phyloP scores from a whole-genome alignment of 92 coral and sea anemone genomes.

The Epizoanthus stellaris region DNA sequence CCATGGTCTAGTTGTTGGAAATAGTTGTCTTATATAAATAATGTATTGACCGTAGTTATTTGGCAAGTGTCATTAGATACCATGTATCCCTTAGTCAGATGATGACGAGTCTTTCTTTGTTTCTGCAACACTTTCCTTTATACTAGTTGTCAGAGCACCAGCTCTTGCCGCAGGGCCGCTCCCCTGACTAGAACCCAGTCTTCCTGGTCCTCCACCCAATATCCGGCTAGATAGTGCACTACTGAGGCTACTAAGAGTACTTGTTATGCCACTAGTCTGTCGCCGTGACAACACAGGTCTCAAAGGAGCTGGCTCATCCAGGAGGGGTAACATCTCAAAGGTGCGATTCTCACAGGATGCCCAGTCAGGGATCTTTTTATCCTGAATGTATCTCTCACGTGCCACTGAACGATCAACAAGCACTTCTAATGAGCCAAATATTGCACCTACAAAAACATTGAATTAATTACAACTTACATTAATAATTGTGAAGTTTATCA shows the following conservation, averaged over 20 bases:
- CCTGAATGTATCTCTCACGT: slow-evolving; percentile 80
- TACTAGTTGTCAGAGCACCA: background rate
- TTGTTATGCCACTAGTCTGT: slow-evolving; percentile 92
- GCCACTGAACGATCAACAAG: slow-evolving; percentile 94
- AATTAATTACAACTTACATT: background rate
- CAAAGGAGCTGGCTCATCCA: slow-evolving; percentile 66
- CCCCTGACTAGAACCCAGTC: slow-evolving; percentile 31
- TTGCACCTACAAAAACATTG: slow-evolving; percentile 75
- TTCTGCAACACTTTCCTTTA: slow-evolving; percentile 37
- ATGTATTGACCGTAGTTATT: too few species aligned
- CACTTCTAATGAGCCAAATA: slow-evolving; percentile 95
- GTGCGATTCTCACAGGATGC: slow-evolving; percentile 74
- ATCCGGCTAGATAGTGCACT: slow-evolving; percentile 86
- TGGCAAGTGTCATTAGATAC: too few species aligned
- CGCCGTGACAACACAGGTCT: slow-evolving; percentile 88
- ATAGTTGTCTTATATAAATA: too few species aligned
- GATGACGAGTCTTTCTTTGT: slow-evolving; percentile 41
- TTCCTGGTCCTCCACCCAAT: slow-evolving; percentile 67
- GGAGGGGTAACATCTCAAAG: slow-evolving; percentile 64
- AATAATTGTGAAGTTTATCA: background rate
- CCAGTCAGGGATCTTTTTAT: slow-evolving; percentile 95
- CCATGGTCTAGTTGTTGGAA: too few species aligned
- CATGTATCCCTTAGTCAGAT: slow-evolving; percentile 24
- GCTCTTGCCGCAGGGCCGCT: slow-evolving; percentile 26
- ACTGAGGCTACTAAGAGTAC: slow-evolving; percentile 85